Conservation (phyloP, 2,888 invertebrate genomes). For the Acanthoscelides obtectus region DNA sequence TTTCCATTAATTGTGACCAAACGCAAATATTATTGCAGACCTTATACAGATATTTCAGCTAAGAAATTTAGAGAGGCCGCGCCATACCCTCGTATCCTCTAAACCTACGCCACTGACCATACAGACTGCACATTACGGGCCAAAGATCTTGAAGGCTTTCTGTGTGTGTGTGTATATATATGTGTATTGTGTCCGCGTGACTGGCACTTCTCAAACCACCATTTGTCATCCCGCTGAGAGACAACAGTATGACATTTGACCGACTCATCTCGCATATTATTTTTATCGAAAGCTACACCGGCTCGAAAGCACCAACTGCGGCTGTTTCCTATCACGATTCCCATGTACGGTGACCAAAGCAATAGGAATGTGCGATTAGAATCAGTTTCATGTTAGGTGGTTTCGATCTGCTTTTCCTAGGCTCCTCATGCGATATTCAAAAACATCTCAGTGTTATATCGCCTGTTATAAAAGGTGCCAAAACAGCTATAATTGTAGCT, state of each 20-base stretch:
- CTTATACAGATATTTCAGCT: too few species aligned
- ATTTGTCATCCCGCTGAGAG: slow-evolving; percentile 44
- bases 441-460: too few species aligned
- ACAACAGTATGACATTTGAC: slow-evolving; percentile 45
- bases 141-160: slow-evolving; percentile 9
- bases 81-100: too few species aligned
- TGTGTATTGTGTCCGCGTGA: slow-evolving; percentile 37
- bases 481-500: too few species aligned
- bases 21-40: too few species aligned
- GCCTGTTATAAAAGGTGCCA: too few species aligned
- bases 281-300: slow-evolving; percentile 22
- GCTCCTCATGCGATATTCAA: too few species aligned
- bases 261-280: slow-evolving; percentile 41
- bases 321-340: slow-evolving; percentile 31
- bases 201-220: slow-evolving; percentile 43
- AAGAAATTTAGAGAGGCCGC: too few species aligned
- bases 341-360: slow-evolving; percentile 20
- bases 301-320: too few species aligned
- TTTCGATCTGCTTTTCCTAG: too few species aligned
- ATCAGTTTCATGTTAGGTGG: not conserved
- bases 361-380: not conserved
- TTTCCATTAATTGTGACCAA: too few species aligned
- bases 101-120: not conserved
- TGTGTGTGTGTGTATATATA: slow-evolving; percentile 6
- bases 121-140: not conserved